phyloP scores from a whole-genome alignment of 2,113 vertebrate species.

The Aramus guarauna region DNA sequence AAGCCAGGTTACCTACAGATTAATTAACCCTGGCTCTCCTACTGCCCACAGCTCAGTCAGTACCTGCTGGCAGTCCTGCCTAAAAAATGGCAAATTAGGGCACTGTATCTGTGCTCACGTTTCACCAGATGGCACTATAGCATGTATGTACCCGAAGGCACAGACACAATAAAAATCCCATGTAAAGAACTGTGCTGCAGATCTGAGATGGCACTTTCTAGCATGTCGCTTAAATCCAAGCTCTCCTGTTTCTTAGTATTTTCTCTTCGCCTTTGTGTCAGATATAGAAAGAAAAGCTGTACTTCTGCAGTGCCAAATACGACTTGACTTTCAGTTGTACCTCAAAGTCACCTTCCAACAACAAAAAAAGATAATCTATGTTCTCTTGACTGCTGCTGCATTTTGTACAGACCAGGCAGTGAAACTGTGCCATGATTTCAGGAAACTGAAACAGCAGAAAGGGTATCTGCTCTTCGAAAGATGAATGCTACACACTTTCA shows the following conservation, averaged over 20 bases:
- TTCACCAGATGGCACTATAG: constrained; percentile 50
- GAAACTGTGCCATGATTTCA: background rate
- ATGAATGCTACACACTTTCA: background rate
- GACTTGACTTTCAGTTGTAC: background rate
- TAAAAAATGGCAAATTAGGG: background rate
- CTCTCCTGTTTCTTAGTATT: background rate
- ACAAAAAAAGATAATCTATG: background rate
- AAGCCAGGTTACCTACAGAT: background rate
- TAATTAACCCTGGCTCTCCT: background rate
- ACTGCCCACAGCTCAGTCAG: background rate
- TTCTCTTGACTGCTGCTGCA: background rate
- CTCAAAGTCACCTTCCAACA: background rate
- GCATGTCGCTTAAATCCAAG: background rate
- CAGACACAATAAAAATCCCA: background rate
- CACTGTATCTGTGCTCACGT: background rate
- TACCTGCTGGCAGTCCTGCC: background rate
- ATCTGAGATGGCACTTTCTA: background rate
- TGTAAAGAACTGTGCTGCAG: background rate
- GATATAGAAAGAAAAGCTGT: background rate
- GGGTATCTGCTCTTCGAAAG: background rate
- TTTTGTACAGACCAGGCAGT: background rate
- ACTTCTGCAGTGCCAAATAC: background rate
- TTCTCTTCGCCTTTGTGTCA: background rate
- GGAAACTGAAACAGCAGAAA: background rate
- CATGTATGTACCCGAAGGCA: background rate